Percentiles rank a stretch among this genome's conserved stretches.
Evolutionary conservation across 2,113 vertebrate genomes (phyloP).

Genomic region (Gasterosteus nipponicus): DNA sequence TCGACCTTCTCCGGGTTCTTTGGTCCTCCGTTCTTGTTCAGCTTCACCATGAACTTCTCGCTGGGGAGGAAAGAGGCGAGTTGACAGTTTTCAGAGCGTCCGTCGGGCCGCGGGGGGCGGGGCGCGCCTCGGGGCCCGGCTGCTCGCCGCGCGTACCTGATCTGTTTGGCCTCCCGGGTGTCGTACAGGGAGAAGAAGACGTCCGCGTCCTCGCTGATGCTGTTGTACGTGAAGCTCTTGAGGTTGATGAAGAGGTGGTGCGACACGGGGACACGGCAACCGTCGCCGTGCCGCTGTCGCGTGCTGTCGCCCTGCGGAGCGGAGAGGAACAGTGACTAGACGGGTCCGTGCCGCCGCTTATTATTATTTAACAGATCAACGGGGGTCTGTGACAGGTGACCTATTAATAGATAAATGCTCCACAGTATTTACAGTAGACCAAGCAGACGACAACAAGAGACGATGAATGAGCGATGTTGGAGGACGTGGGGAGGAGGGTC

Average conservation of each 20-base stretch:
- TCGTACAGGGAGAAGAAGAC: constrained; percentile 95
- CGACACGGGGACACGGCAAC: constrained; percentile 89
- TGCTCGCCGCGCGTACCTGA: constrained; percentile 83
- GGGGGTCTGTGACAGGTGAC: background rate
- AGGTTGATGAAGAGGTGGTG: constrained; percentile 97
- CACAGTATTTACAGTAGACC: constrained; percentile 18
- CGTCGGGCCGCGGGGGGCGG: background rate
- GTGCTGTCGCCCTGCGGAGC: constrained; percentile 86
- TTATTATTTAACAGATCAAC: constrained; percentile 30
- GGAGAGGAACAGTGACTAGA: constrained; percentile 44
- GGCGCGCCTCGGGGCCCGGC: no score
- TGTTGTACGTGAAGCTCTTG: constrained; percentile 98
- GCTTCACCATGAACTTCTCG: constrained; percentile 96
- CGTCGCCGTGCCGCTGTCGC: constrained; percentile 90
- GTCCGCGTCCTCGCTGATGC: constrained; percentile 95
- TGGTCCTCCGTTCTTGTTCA: constrained; percentile 97
- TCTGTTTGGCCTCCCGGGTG: constrained; percentile 93
- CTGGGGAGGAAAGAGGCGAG: constrained; percentile 79
- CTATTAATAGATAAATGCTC: constrained; percentile 22
- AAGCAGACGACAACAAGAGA: background rate
- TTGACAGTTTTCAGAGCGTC: constrained; percentile 35
- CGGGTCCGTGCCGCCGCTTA: background rate
- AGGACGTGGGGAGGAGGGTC: background rate
- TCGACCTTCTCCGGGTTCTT: constrained; percentile 97
- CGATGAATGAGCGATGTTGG: constrained; percentile 2